Base-by-base conservation (phyloP, 30 jellyfish, hydroid and myxozoan species). In the Aurelia sp. region DNA sequence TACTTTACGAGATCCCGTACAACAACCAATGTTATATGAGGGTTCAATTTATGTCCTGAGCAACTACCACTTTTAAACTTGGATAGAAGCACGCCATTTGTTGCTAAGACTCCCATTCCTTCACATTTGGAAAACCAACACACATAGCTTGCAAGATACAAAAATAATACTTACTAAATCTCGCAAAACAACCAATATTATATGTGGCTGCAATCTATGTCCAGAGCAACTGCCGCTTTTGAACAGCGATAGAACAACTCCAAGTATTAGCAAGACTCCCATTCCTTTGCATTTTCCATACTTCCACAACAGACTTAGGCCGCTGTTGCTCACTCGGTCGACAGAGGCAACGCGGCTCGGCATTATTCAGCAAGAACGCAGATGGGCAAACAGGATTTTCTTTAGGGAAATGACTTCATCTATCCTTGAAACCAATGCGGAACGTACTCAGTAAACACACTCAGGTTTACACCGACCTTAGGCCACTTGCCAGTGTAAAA, bases 1-100 rank as follows among this genome's bases (percentile, higher is more conserved):
- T 12, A 85, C 97, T 66, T 37, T 62, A 88, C 98, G 94, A 88
- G 51, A 79, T 93, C 98, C 41, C 98, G 90, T 41, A 93, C 82
- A 7, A 82, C 89, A 60, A 93, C 97, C 74, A 93, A 60, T 3
- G 87, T 83, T 12, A 87, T 78, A 82, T 93, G 98, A 10, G 97
- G 98, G n/a, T 53, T 3, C 78, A 53, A 22, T 19, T 7, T 72
- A 60, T 84, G 84, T 13, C 86, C 87, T 47, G 81, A 13, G 22
- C 79, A 62, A 20, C 65, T 40, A 4, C 44, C 76, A 10, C 71
- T 13, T 50, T 48, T 58, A 11, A 59, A 3, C 13, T 41, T 27
- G 3, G 84, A 62, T 30, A 83, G 48, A 30, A 71, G 64, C 16
- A 72, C 69, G 0, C 76, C 74, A 10, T 61, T 6, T 9, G 47